These are phyloP conservation scores for Entomyzon cyanotis DNA, from an alignment of 2,113 vertebrate species.

Conservation along the genomic window DNA sequence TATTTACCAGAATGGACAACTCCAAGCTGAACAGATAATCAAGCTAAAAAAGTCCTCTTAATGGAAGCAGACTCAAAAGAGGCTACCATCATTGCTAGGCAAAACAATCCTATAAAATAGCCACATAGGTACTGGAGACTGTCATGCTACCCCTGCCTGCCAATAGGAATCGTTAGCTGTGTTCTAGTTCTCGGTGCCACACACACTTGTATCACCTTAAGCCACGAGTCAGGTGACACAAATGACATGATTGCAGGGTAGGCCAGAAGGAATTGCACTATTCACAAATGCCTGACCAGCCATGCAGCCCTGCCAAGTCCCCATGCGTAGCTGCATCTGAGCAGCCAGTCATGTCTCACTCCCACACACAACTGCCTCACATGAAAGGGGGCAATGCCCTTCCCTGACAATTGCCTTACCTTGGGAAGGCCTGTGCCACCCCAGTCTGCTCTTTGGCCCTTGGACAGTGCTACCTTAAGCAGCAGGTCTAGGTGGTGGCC, in stretches of 20 bases:
- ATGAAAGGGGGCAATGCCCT: background rate
- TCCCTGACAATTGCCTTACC: background rate
- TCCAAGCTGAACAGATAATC: background rate
- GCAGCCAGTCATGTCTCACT: background rate
- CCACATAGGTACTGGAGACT: background rate
- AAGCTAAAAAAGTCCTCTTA: background rate
- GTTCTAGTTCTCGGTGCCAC: background rate
- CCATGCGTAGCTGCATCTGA: accelerated
- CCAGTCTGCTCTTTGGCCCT: background rate
- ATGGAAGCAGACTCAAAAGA: background rate
- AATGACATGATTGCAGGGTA: background rate
- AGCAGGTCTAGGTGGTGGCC: background rate
- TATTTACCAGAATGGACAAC: background rate
- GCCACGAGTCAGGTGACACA: background rate
- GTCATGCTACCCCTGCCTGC: background rate
- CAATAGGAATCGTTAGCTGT: background rate
- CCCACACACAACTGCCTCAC: background rate
- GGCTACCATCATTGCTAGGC: background rate
- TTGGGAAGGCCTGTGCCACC: background rate
- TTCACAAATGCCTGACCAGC: background rate
- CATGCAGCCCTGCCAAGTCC: background rate
- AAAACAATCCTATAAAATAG: background rate
- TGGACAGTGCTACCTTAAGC: background rate
- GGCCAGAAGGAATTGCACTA: background rate
- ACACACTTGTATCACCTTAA: background rate